A percentile compares a stretch with the other conserved stretches of the same genome.
Evolutionary conservation across 2,888 invertebrate species (phyloP).

Genomic region (Cephus pulcher): DNA sequence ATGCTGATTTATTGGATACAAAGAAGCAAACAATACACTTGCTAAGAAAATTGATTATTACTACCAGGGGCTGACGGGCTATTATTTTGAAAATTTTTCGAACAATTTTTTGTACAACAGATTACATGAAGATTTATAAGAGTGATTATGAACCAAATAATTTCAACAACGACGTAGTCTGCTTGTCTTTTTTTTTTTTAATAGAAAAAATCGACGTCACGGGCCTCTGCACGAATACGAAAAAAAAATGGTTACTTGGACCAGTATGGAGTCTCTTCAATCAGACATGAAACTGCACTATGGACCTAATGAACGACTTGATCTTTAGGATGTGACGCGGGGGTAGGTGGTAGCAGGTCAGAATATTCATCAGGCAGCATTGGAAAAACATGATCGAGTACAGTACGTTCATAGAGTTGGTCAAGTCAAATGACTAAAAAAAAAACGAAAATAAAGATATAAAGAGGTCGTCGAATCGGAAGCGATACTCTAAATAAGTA

Average conservation of each 20-base stretch:
- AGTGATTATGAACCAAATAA: background rate
- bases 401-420: no score
- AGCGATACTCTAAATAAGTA: background rate
- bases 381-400: background rate
- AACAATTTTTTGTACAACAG: background rate
- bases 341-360: background rate
- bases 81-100: background rate
- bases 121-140: background rate
- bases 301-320: background rate
- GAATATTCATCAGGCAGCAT: background rate
- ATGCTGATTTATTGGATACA: background rate
- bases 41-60: background rate
- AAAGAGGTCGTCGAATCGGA: conserved; percentile 5
- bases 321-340: background rate
- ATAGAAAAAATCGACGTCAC: no score
- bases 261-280: background rate
- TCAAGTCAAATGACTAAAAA: conserved; percentile 42
- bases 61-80: background rate
- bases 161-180: no score
- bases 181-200: no score
- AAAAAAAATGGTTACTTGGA: background rate
- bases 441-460: conserved; percentile 34
- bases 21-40: background rate
- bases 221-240: background rate
- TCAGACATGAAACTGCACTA: background rate